phyloP scores from a whole-genome alignment of 2,888 invertebrate genomes.

The Spialia ferax region DNA sequence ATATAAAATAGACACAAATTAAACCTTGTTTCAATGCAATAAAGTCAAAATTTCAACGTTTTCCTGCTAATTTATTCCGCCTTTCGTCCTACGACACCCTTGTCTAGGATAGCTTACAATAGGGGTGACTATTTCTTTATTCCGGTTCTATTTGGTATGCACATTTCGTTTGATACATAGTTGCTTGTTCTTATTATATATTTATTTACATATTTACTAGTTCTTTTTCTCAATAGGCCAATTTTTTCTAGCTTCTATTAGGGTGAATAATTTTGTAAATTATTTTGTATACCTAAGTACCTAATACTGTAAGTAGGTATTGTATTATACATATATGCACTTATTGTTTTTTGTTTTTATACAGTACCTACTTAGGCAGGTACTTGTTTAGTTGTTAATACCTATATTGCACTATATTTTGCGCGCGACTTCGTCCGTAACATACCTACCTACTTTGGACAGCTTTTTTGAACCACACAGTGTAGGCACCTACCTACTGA shows the following conservation, averaged over 20 bases:
- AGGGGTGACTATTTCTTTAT: constrained; percentile 52
- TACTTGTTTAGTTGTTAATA: too few relatives aligned
- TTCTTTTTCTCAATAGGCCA: constrained; percentile 44
- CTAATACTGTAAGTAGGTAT: too few relatives aligned
- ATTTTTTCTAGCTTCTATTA: neutral
- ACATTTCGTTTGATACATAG: constrained; percentile 15
- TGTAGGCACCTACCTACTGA: too few relatives aligned
- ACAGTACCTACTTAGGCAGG: too few relatives aligned
- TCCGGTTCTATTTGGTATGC: constrained; percentile 40
- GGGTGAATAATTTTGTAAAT: constrained; percentile 23
- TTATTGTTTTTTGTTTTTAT: too few relatives aligned
- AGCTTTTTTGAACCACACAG: too few relatives aligned
- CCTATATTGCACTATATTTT: too few relatives aligned
- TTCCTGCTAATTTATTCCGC: constrained; percentile 27
- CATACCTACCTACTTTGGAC: too few relatives aligned
- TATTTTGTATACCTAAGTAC: too few relatives aligned
- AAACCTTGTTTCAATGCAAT: neutral
- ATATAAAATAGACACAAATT: neutral
- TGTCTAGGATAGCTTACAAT: constrained; percentile 59
- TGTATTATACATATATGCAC: too few relatives aligned
- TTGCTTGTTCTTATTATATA: too few relatives aligned
- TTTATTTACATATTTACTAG: constrained; percentile 44
- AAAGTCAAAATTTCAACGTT: neutral
- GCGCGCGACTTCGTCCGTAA: too few relatives aligned
- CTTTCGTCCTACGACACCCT: constrained; percentile 50